phyloP scores from a whole-genome alignment of 2,888 invertebrate species.

The Eupithecia exiguata region DNA sequence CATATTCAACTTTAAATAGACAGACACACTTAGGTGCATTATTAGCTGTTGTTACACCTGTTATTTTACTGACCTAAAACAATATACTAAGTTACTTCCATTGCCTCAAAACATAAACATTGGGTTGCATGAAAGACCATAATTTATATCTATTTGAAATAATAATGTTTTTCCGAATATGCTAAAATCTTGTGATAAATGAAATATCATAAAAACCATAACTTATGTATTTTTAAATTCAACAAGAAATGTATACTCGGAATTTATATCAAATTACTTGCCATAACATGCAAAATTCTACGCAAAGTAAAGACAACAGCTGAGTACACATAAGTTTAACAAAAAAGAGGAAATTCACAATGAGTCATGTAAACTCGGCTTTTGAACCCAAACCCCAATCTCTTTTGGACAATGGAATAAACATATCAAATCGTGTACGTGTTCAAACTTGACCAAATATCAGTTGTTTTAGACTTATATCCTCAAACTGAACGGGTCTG shows the following conservation, averaged over 20 bases:
- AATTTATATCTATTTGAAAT: not conserved
- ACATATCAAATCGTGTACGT: constrained; percentile 25
- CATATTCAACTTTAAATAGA: constrained; percentile 49
- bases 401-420: constrained; percentile 30
- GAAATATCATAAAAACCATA: not conserved
- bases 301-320: constrained; percentile 22
- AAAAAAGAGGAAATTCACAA: constrained; percentile 14
- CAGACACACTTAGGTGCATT: constrained; percentile 48
- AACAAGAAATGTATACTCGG: not conserved
- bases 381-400: constrained; percentile 32
- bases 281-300: not conserved
- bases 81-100: constrained; percentile 10
- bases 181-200: not conserved
- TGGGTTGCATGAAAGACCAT: not conserved
- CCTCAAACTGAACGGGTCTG: not conserved
- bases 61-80: constrained; percentile 38
- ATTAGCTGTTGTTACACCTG: constrained; percentile 58
- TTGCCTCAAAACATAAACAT: not conserved
- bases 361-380: constrained; percentile 29
- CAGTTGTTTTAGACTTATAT: constrained; percentile 19
- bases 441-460: constrained; percentile 31
- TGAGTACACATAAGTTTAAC: constrained; percentile 16
- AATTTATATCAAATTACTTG: not conserved
- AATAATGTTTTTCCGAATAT: not conserved
- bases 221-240: not conserved